These are phyloP conservation scores for Miniopterus natalensis DNA, from an alignment of 2,113 vertebrate species.

Conservation along the genomic window DNA sequence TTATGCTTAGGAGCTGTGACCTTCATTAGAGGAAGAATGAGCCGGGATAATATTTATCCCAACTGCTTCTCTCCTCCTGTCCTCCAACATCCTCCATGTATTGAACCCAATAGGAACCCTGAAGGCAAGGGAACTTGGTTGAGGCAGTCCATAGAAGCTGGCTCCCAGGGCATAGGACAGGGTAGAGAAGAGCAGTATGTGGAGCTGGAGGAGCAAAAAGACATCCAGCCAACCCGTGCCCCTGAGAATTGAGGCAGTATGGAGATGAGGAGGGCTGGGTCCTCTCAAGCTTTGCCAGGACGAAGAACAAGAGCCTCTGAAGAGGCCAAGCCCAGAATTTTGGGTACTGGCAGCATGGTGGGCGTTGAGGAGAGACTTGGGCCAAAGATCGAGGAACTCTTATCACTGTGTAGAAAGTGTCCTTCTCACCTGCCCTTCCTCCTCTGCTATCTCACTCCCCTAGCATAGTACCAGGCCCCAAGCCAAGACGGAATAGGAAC, in stretches of 20 bases:
- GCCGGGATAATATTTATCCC: not conserved
- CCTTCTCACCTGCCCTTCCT: not conserved
- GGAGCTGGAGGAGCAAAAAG: not conserved
- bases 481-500: conserved; percentile 53
- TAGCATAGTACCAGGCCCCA: conserved; percentile 73
- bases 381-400: not conserved
- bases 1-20: not conserved
- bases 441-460: conserved; percentile 80
- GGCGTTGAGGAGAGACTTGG: not conserved
- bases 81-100: not conserved
- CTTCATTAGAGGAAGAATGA: not conserved
- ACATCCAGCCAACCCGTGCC: not conserved
- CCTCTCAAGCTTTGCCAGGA: not conserved
- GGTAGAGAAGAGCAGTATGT: not conserved
- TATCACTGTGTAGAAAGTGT: not conserved
- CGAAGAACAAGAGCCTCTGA: conserved; percentile 29
- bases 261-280: not conserved
- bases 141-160: not conserved
- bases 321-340: not conserved
- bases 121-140: not conserved
- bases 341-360: fast-evolving
- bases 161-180: not conserved
- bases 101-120: not conserved
- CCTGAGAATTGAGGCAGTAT: not conserved
- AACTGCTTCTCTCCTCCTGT: not conserved